Conservation (phyloP, 2,113 vertebrate species). For the Aspidoscelis tigris region DNA sequence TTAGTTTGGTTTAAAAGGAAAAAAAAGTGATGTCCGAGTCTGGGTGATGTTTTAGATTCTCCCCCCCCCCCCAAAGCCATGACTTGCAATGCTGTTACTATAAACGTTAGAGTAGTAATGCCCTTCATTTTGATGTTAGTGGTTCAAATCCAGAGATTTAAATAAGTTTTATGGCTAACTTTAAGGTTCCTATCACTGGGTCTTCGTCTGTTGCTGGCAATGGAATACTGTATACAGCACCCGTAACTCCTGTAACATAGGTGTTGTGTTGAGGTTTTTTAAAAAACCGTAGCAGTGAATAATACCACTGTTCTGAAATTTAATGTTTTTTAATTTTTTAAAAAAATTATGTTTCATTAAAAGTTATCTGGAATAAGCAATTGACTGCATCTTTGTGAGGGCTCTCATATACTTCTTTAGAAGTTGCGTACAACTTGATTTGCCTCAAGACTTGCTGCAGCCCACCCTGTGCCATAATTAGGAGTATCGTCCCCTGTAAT, state of each 20-base stretch:
- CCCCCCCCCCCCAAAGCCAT: constrained; percentile 12
- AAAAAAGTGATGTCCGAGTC: constrained; percentile 34
- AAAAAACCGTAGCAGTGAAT: constrained; percentile 53
- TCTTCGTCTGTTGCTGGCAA: constrained; percentile 80
- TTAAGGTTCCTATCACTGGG: constrained; percentile 39
- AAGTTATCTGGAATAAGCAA: constrained; percentile 60
- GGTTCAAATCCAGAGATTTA: constrained; percentile 45
- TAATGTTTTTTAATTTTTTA: constrained; percentile 24
- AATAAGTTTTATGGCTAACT: constrained; percentile 60
- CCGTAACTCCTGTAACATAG: constrained; percentile 66
- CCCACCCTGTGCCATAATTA: background rate
- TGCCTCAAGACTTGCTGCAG: constrained; percentile 40
- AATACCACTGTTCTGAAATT: constrained; percentile 55
- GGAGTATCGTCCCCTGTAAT: background rate
- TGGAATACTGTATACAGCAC: constrained; percentile 67
- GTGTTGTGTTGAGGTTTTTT: constrained; percentile 65
- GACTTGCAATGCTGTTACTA: background rate
- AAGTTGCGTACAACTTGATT: constrained; percentile 38
- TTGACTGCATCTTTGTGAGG: constrained; percentile 50
- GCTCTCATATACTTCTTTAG: constrained; percentile 35
- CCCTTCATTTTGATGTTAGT: background rate
- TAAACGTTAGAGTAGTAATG: background rate
- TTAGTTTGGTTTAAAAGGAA: constrained; percentile 8
- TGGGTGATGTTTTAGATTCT: constrained; percentile 22
- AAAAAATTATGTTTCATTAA: constrained; percentile 45